A percentile compares a stretch with the other conserved stretches of the same genome.
These are phyloP conservation scores for Lasioglossum zephyrum DNA, from an alignment of 2,888 invertebrate species.

Conservation along the genomic window DNA sequence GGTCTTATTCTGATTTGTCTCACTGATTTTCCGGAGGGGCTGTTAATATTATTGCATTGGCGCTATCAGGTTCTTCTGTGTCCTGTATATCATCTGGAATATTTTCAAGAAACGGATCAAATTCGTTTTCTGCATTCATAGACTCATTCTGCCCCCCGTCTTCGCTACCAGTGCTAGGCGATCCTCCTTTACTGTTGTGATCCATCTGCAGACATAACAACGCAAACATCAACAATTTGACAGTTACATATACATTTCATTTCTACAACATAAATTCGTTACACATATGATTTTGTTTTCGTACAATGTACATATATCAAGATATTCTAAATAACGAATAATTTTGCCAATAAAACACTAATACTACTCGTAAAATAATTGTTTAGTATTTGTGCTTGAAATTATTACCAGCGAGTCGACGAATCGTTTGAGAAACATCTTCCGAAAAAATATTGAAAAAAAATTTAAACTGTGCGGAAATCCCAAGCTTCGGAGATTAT, in stretches of 20 bases:
- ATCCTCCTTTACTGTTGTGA: constrained; percentile 86
- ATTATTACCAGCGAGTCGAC: neutral
- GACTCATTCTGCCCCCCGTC: constrained; percentile 88
- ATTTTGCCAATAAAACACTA: constrained; percentile 43
- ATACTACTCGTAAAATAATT: constrained; percentile 20
- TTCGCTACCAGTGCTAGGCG: constrained; percentile 94
- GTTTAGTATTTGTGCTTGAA: constrained; percentile 6
- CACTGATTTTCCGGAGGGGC: constrained; percentile 85
- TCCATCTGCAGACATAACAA: constrained; percentile 75
- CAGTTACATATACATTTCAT: neutral
- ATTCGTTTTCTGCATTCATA: constrained; percentile 85
- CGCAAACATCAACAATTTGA: neutral
- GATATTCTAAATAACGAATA: constrained; percentile 27
- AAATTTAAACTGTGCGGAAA: neutral
- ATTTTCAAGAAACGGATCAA: constrained; percentile 86
- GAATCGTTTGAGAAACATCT: constrained; percentile 18
- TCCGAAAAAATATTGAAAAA: constrained; percentile 32
- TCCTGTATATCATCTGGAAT: constrained; percentile 82
- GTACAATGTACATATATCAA: neutral
- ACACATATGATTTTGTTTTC: constrained; percentile 25
- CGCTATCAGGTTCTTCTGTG: constrained; percentile 86
- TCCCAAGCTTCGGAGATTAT: neutral
- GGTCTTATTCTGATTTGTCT: constrained; percentile 28
- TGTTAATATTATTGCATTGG: constrained; percentile 84
- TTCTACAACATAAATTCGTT: neutral